These are phyloP conservation scores for Parapsyche elsis DNA, from an alignment of 1,140 invertebrate species.

Conservation along the genomic window DNA sequence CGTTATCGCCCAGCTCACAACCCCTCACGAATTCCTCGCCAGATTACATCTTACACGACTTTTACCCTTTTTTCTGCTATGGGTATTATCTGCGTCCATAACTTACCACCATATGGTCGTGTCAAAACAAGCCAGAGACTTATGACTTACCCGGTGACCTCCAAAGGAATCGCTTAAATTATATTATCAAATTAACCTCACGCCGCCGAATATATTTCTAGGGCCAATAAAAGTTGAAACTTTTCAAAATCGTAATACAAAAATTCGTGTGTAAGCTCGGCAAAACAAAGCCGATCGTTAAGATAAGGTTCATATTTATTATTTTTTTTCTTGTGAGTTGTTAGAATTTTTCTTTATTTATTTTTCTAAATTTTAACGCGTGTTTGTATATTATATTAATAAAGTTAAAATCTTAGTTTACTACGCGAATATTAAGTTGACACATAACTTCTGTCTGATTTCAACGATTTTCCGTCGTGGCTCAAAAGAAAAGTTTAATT, in stretches of 20 bases:
- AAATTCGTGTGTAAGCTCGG: no score
- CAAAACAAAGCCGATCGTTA: no score
- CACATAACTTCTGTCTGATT: background rate
- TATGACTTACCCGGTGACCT: background rate
- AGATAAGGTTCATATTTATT: no score
- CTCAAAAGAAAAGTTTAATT: no score
- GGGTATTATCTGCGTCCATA: conserved; percentile 30
- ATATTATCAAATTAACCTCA: conserved; percentile 13
- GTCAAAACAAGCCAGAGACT: conserved; percentile 31
- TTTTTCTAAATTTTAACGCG: no score
- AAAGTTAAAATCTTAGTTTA: background rate
- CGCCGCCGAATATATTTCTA: background rate
- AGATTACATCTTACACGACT: conserved; percentile 39
- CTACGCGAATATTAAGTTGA: no score
- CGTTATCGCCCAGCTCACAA: conserved; percentile 9
- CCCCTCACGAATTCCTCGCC: conserved; percentile 1
- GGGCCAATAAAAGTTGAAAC: background rate
- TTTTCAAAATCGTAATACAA: no score
- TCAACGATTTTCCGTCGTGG: background rate
- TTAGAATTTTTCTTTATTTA: no score
- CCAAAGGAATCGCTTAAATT: background rate
- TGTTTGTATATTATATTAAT: no score
- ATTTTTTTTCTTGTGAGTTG: no score
- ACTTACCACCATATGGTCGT: conserved; percentile 36
- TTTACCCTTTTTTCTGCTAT: conserved; percentile 20